Percentiles rank a stretch among this genome's conserved stretches.
Conservation (phyloP, 2,113 vertebrate species). For the Rhinogobius similis region DNA sequence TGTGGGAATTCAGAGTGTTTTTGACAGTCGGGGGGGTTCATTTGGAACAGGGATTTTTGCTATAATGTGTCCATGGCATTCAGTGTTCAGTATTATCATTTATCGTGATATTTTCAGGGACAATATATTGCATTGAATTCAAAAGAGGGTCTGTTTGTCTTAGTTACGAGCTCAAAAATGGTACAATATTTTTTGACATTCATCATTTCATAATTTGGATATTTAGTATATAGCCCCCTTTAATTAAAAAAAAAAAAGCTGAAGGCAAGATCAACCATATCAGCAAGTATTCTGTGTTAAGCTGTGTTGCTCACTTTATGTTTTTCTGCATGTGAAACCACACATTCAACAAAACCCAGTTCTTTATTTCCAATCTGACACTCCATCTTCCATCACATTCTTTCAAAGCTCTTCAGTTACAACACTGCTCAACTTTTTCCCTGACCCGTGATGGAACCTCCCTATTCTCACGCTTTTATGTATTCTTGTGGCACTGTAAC, state of each 20-base stretch:
- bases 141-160: no score
- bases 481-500: constrained; percentile 61
- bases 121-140: no score
- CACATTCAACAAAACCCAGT: constrained; percentile 35
- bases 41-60: no score
- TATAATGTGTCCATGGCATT: no score
- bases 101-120: no score
- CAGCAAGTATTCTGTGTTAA: constrained; percentile 25
- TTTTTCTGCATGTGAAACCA: constrained; percentile 43
- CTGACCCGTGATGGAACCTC: constrained; percentile 43
- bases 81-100: no score
- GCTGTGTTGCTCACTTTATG: constrained; percentile 34
- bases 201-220: neutral
- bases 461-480: constrained; percentile 52
- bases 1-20: no score
- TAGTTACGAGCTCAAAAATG: no score
- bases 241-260: neutral
- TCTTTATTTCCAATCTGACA: constrained; percentile 58
- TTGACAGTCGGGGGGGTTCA: no score
- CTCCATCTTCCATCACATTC: constrained; percentile 39
- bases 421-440: constrained; percentile 27
- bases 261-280: neutral
- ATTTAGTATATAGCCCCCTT: neutral
- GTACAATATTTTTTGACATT: no score
- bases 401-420: constrained; percentile 30